phyloP scores from a whole-genome alignment of 53 echinoderm and acorn worm genomes.

The Holothuria leucospilota region DNA sequence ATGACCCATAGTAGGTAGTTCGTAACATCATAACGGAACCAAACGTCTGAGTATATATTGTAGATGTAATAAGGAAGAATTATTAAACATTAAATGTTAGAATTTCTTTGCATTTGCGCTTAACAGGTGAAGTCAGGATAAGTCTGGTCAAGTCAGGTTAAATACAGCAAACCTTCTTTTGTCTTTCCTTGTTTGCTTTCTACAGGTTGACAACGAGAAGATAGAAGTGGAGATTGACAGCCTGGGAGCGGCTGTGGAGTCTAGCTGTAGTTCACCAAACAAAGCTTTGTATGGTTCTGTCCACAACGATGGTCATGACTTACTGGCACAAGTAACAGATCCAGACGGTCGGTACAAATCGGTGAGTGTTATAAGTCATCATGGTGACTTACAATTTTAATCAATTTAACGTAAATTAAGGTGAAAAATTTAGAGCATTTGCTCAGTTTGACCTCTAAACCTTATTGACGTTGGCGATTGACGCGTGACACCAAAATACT shows the following conservation, averaged over 20 bases:
- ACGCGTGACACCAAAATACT: too few species aligned
- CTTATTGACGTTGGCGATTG: too few species aligned
- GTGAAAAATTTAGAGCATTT: too few species aligned
- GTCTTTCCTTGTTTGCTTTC: not conserved
- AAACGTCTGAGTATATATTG: too few species aligned
- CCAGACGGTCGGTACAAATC: conserved; percentile 57
- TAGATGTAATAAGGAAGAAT: too few species aligned
- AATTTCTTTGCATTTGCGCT: too few species aligned
- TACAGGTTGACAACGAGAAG: not conserved
- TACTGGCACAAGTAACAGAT: conserved; percentile 47
- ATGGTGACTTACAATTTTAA: not conserved
- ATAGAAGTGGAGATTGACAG: conserved; percentile 46
- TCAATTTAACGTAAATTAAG: too few species aligned
- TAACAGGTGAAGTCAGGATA: too few species aligned
- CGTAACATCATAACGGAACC: too few species aligned
- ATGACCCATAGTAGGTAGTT: too few species aligned
- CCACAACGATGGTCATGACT: conserved; percentile 68
- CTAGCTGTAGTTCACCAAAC: conserved; percentile 55
- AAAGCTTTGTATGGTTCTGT: conserved; percentile 57
- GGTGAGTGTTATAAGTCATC: not conserved
- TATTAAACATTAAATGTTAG: too few species aligned
- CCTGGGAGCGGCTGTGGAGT: conserved; percentile 64
- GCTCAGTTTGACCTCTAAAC: too few species aligned
- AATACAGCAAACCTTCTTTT: not conserved
- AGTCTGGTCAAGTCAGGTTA: not conserved